Evolutionary conservation across 2,888 invertebrate species (phyloP), one percentile per base, ranked within the genome.

Genomic region (Leucozona laternaria): DNA sequence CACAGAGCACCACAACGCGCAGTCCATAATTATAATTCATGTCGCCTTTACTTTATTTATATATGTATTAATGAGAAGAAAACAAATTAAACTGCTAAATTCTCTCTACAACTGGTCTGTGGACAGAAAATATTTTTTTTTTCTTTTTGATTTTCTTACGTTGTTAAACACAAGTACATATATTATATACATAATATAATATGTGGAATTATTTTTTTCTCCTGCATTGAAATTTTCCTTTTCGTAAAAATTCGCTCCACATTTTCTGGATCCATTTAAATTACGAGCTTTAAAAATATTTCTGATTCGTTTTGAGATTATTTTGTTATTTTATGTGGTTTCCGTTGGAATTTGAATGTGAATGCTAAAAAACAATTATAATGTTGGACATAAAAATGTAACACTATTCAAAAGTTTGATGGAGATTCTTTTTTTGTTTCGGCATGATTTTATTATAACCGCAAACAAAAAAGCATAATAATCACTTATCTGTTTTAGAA

Each of bases 111-210:
- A 11, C 4, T 15, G 15, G 2, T 28, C 60, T 62, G 70, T 57
- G 70, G 78, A 43, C 79, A 71, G 62, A 55, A 79, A 45, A 68
- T 7, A 7, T 43, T 15, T 40, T 4, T 34, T 20, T 71, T 25
- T 71, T 77, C 58, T 82, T 82, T 66, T 77, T 60, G 77, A 53
- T 60, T 79, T 79, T 68, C 77, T 68, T 77, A 60, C 71, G 37
- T 77, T 15, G 37, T 77, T 15, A 66, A 77, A 70, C 40, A 40
- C 48, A 28, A 48, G n/a, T 31, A 34, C 28, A 28, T 28, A 28
- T n/a, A n/a, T n/a, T n/a, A n/a, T n/a, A n/a, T n/a, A n/a, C n/a
- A n/a, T n/a, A n/a, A n/a, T n/a, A 4, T 28, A 28, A 5, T 31
- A 31, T 31, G 31, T 31, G 31, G 37, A 64, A 40, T 70, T 17